Base-by-base conservation (phyloP, 2,797 vertebrate species). In the Heliangelus exortis region DNA sequence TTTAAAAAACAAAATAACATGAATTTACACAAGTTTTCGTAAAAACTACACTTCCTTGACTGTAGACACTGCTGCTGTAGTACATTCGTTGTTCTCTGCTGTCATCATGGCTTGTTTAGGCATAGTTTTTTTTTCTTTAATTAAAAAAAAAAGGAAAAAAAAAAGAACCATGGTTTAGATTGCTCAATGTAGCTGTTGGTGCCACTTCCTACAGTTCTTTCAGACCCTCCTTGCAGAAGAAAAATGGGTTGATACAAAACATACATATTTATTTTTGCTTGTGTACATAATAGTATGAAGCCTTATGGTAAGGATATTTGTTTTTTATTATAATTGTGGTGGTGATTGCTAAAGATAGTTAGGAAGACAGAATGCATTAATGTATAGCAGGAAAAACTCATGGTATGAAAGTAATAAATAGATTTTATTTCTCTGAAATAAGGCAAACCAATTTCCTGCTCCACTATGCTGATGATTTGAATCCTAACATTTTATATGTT, bases 51-150 rank as follows among this genome's bases (percentile, higher is more conserved):
- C 11, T 71, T 67, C 78, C 19, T 28, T 81, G 36, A 67, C 21
- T 45, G 15, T 16, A 83, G 39, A 18, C 2, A 9, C 14, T 57
- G 12, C 10, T 78, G 26, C 33, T 83, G 34, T 31, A 76, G 69
- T 14, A 25, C 3, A 28, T 21, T 48, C 18, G 3, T 51, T 58
- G 3, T 25, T 83, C 23, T 79, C 12, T 73, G 23, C 1, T 47
- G 10, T 68, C 34, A n/a, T 53, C 15, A 36, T 39, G 11, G 6
- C 18, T 76, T 23, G 4, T 58, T 87, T 41, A 54, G 13, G 15
- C 3, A 6, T 53, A 57, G n/a, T 0, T 0, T 25, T 29, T 39
- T 39, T 41, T 41, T 41, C 41, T 13, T 41, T 41, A 41, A 41
- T 36, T 43, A 48, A 80, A 43, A 48, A 7, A 29, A 43, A 20